Evolutionary conservation across 2,888 invertebrate species (phyloP), one percentile per base, ranked within the genome.

Genomic region (Caenorhabditis plicata): DNA sequence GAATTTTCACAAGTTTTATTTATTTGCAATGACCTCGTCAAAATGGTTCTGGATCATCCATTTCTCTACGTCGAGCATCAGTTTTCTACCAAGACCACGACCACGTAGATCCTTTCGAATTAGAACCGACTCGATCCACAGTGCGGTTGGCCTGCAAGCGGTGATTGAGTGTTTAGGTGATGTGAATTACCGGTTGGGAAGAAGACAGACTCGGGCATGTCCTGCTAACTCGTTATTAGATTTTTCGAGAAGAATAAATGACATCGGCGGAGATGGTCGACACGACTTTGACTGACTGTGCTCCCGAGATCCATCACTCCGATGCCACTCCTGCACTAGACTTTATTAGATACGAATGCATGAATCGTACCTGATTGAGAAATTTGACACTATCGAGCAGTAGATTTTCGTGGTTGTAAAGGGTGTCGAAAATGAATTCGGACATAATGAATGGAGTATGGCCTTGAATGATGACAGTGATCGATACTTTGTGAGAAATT

Each of bases 31-130:
- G n/a, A 19, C 74, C 58, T 74, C 60, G 26, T 51, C 47, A 44
- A 64, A 74, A 9, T 61, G 54, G 23, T 68, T 49, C 19, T 49
- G 31, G 8, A 29, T 23, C 26, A 73, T 60, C 47, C 60, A 64
- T 20, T 49, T 39, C 46, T 83, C 83, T 17, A 81, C 76, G 45
- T 71, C 62, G 9, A 69, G 52, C 83, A 83, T 83, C 23, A 83
- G 46, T 26, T 66, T 68, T 50, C 80, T 77, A 3, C 83, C 83
- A 55, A 80, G 69, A 9, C 83, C 83, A 15, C 48, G 58, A 19
- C 73, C 71, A 33, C 74, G 46, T 8, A 50, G 50, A 19, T 27
- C 32, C 8, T 62, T 61, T 25, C 51, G 29, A 8, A 75, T 54
- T 23, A 75, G 64, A 20, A 77, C 73, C n/a, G 68, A 71, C 33